A percentile compares a stretch with the other conserved stretches of the same genome.
phyloP scores from a whole-genome alignment of 2,888 invertebrate genomes.

The Scelioninae gen. 2 region DNA sequence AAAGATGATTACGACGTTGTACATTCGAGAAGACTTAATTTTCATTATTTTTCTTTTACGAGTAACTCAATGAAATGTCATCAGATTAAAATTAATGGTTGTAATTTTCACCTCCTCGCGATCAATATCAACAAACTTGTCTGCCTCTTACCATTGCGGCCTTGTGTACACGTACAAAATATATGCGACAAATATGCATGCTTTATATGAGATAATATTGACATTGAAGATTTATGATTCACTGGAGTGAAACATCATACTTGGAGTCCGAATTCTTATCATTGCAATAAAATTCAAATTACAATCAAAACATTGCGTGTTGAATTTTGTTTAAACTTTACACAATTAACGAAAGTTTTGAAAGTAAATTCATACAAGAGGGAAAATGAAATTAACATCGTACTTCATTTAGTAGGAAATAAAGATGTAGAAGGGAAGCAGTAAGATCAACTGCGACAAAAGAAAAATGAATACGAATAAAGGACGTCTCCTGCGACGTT shows the following conservation, averaged over 20 bases:
- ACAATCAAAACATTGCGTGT: constrained; percentile 8
- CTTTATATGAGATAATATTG: too few species aligned
- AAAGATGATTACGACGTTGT: too few species aligned
- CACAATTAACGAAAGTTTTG: constrained; percentile 17
- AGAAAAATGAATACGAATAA: constrained; percentile 45
- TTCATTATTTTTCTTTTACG: too few species aligned
- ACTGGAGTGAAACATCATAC: neutral
- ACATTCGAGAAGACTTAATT: too few species aligned
- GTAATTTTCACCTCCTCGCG: too few species aligned
- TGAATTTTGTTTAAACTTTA: constrained; percentile 14
- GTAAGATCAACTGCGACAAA: constrained; percentile 38
- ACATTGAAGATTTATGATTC: too few species aligned
- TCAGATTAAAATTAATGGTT: too few species aligned
- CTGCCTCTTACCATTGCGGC: too few species aligned
- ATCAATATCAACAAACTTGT: too few species aligned
- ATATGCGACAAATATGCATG: too few species aligned
- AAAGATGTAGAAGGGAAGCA: constrained; percentile 33
- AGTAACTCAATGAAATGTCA: too few species aligned
- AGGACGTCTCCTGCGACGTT: constrained; percentile 45
- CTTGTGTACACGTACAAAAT: too few species aligned
- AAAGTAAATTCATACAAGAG: constrained; percentile 24
- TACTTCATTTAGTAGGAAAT: constrained; percentile 21
- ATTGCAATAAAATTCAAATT: constrained; percentile 1
- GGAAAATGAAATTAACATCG: constrained; percentile 18
- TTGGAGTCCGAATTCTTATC: neutral